Evolutionary conservation across 2,113 vertebrate genomes (phyloP).

Genomic region (Pangasianodon gigas): DNA sequence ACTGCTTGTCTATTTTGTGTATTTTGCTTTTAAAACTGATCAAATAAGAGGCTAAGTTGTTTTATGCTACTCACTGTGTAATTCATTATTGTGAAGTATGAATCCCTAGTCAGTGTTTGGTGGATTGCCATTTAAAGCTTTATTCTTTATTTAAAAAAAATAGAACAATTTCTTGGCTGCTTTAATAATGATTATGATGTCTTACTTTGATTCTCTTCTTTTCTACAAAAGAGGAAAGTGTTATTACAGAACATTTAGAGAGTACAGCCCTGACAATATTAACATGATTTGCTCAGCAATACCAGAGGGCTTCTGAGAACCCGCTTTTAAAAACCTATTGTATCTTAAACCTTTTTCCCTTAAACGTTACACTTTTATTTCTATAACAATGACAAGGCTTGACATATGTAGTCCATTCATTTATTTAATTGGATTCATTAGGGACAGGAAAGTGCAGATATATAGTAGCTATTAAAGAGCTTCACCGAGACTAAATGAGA

Average conservation of each 20-base stretch:
- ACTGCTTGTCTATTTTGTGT: not conserved
- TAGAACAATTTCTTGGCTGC: not conserved
- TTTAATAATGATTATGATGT: conserved; percentile 17
- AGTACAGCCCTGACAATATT: not conserved
- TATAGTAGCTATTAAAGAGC: not conserved
- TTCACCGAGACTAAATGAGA: not conserved
- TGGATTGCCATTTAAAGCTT: not conserved
- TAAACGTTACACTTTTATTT: not conserved
- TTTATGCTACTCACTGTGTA: not conserved
- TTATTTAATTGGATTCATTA: conserved; percentile 16
- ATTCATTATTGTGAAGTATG: not conserved
- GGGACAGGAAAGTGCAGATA: not conserved
- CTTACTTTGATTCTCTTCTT: not conserved
- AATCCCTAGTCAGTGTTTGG: not conserved
- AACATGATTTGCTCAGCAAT: conserved; percentile 10
- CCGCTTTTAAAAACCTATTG: not conserved
- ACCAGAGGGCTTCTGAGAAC: not conserved
- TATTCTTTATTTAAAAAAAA: not conserved
- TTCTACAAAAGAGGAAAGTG: not conserved
- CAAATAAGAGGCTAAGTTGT: conserved; percentile 2
- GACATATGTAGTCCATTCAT: conserved; percentile 14
- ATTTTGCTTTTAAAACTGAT: not conserved
- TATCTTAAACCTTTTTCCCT: not conserved
- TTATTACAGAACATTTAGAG: conserved; percentile 9
- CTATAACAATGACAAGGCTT: not conserved